Base-by-base conservation (phyloP, 2,797 vertebrate species). In the Pangasius sanitwongsei region DNA sequence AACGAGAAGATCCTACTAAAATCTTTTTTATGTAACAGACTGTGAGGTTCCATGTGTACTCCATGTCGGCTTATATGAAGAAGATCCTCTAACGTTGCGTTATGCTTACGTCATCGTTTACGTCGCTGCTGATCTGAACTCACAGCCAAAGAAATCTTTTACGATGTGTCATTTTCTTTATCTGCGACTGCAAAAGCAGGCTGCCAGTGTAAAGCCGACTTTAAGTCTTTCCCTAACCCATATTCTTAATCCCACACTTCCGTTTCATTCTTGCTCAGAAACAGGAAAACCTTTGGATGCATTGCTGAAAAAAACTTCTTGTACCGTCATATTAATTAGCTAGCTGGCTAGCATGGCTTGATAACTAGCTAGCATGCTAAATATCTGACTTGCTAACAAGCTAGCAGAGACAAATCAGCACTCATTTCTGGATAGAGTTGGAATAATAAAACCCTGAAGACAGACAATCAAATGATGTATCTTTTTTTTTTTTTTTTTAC, bases 381-480 rank as follows among this genome's bases (percentile, higher is more conserved):
- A 67, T 48, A 67, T 69, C 44, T 0, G 44, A 44, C 57, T 1
- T 83, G 37, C 81, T 20, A 31, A 48, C 61, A 53, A n/a, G 63
- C 63, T 84, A 50, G 28, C 16, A 23, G 7, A 48, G 59, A 65
- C 41, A 84, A 84, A 84, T 84, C 82, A 67, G 83, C 28, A 50
- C 44, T 61, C 13, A 20, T 83, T 61, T 31, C 31, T 67, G 37
- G 44, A 84, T 67, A 20, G 37, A 28, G 20, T 25, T 25, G n/a
- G 18, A 80, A 41, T 61, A 41, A 67, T 44, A 31, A 23, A 84
- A 65, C 37, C 41, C 37, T 48, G 41, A 34, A 69, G 57, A 85
- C 23, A 41, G 81, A 83, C 83, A 85, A 85, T 70, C 83, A 85
- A 25, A 70, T 70, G 11, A 67, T 34, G 7, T n/a, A 48, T 9